A percentile compares a stretch with the other conserved stretches of the same genome.
These are phyloP conservation scores for Caenorhabditis inopinata DNA, from an alignment of 1,140 invertebrate genomes.

Conservation along the genomic window DNA sequence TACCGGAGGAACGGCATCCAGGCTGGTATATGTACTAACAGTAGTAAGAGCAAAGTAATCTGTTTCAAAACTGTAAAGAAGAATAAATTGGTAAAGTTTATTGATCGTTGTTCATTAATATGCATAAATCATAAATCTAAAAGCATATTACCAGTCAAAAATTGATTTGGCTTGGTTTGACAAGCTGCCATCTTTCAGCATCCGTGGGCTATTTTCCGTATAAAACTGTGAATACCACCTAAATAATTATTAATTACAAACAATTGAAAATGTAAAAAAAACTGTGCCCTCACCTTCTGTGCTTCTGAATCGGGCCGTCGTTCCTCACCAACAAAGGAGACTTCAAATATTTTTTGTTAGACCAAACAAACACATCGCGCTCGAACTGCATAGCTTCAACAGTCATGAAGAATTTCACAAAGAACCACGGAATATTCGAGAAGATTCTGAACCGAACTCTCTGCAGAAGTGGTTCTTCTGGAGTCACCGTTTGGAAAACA, in stretches of 20 bases:
- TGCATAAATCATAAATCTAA: too few relatives aligned
- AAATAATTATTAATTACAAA: neutral
- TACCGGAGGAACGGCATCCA: too few relatives aligned
- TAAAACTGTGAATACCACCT: conserved; percentile 86
- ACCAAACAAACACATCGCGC: conserved; percentile 84
- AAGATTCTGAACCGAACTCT: conserved; percentile 78
- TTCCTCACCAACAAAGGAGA: conserved; percentile 77
- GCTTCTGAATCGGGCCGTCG: conserved; percentile 75
- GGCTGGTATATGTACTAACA: too few relatives aligned
- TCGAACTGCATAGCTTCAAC: conserved; percentile 78
- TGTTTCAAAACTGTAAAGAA: too few relatives aligned
- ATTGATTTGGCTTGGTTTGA: conserved; percentile 42
- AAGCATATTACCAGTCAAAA: conserved; percentile 44
- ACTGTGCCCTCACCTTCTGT: conserved; percentile 70
- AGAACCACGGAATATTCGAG: conserved; percentile 69
- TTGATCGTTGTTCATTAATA: too few relatives aligned
- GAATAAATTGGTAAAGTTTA: too few relatives aligned
- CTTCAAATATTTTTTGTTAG: conserved; percentile 77
- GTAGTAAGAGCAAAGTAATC: too few relatives aligned
- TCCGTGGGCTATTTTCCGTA: conserved; percentile 74
- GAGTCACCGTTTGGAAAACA: conserved; percentile 79
- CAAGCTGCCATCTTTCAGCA: conserved; percentile 55
- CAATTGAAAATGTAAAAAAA: too few relatives aligned
- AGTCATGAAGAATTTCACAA: conserved; percentile 74
- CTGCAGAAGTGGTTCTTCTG: conserved; percentile 78